These are phyloP conservation scores for Chrysina gloriosa DNA, from an alignment of 2,888 invertebrate genomes.

Conservation along the genomic window DNA sequence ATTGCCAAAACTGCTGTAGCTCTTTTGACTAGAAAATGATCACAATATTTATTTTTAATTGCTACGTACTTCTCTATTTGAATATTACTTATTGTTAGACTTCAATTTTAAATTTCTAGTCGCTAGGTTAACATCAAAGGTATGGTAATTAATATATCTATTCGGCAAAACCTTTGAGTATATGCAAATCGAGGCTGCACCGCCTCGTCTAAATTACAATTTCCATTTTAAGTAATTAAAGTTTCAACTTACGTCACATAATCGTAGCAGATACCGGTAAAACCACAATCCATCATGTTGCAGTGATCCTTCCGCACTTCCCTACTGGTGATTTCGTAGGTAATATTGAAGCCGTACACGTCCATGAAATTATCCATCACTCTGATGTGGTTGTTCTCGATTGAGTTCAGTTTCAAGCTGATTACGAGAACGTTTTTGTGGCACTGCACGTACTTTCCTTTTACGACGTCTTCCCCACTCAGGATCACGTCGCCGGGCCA, in stretches of 20 bases:
- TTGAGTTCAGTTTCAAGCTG: conserved; percentile 76
- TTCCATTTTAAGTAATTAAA: not conserved
- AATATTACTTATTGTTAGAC: too few relatives aligned
- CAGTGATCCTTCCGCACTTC: conserved; percentile 73
- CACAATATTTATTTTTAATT: too few relatives aligned
- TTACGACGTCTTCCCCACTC: conserved; percentile 80
- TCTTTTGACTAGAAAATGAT: too few relatives aligned
- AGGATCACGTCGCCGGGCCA: conserved; percentile 70
- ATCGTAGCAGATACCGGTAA: conserved; percentile 84
- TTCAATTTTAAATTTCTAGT: too few relatives aligned
- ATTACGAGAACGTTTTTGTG: conserved; percentile 82
- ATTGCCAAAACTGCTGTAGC: too few relatives aligned
- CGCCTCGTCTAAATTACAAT: too few relatives aligned
- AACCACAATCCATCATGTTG: conserved; percentile 84
- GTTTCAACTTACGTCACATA: conserved; percentile 77
- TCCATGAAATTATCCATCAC: conserved; percentile 84
- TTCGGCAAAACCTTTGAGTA: too few relatives aligned
- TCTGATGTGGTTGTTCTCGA: conserved; percentile 75
- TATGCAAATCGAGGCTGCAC: too few relatives aligned
- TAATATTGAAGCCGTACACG: conserved; percentile 93
- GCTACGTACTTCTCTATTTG: too few relatives aligned
- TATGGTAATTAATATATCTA: not conserved
- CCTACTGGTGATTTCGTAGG: conserved; percentile 81
- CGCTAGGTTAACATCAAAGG: too few relatives aligned
- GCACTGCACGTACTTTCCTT: conserved; percentile 72